Conservation (phyloP, 2,797 vertebrate species). For the Schizopygopsis malacanthus region DNA sequence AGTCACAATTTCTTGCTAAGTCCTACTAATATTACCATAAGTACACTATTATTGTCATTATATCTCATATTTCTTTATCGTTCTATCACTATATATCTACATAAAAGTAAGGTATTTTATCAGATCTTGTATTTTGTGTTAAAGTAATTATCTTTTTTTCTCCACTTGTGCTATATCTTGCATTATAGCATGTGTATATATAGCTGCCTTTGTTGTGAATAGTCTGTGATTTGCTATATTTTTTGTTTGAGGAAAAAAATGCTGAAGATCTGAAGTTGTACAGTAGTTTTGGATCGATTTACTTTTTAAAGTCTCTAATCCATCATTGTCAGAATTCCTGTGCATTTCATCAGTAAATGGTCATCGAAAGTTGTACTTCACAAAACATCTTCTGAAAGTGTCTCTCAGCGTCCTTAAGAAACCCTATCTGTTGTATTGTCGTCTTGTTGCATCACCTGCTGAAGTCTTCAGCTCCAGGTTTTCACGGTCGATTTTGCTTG, state of each 20-base stretch:
- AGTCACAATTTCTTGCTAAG: not conserved
- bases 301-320: not conserved
- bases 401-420: not conserved
- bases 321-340: not conserved
- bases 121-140: no score
- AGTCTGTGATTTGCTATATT: not conserved
- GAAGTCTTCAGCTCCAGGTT: not conserved
- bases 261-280: not conserved
- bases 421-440: not conserved
- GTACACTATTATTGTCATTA: not conserved
- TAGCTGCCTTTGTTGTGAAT: not conserved
- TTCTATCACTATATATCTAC: not conserved
- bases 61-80: not conserved
- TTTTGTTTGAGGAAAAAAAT: not conserved
- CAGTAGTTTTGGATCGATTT: not conserved
- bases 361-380: constrained; percentile 1
- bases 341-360: not conserved
- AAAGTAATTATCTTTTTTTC: not conserved
- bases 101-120: not conserved
- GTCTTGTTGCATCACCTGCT: constrained; percentile 3
- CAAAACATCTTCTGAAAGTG: not conserved
- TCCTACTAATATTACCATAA: not conserved
- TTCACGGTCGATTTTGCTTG: not conserved
- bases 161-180: not conserved
- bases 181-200: no score